A percentile compares a stretch with the other conserved stretches of the same genome.
phyloP scores from a whole-genome alignment of 2,113 vertebrate species.

The Canis aureus region DNA sequence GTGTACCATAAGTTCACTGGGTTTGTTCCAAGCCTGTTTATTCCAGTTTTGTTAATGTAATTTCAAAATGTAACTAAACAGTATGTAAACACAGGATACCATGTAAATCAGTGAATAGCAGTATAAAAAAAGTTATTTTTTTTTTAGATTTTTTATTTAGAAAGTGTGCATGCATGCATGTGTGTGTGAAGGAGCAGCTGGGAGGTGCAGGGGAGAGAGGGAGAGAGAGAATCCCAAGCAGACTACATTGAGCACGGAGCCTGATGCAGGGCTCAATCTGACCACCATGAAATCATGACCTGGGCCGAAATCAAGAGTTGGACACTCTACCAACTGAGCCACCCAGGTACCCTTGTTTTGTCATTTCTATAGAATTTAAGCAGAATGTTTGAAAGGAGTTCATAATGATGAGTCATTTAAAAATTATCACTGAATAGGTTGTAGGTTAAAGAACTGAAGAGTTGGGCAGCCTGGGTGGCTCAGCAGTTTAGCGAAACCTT shows the following conservation, averaged over 20 bases:
- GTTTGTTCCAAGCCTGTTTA: slow-evolving; percentile 8
- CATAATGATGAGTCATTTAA: slow-evolving; percentile 33
- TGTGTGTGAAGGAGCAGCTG: not conserved
- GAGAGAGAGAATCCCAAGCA: not conserved
- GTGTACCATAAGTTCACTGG: not conserved
- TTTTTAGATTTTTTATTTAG: not conserved
- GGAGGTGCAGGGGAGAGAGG: not conserved
- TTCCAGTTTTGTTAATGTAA: not conserved
- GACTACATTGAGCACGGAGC: not conserved
- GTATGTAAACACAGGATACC: not conserved
- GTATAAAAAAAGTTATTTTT: not conserved
- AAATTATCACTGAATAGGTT: not conserved
- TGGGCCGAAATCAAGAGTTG: not conserved
- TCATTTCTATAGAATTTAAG: slow-evolving; percentile 31
- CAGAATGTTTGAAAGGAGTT: slow-evolving; percentile 36
- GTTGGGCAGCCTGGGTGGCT: not conserved
- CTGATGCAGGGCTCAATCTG: not conserved
- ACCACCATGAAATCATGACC: not conserved
- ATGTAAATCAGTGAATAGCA: not conserved
- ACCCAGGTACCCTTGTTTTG: not conserved
- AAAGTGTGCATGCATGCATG: not conserved
- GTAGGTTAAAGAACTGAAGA: slow-evolving; percentile 16
- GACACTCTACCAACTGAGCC: not conserved
- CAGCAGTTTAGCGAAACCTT: too few species aligned
- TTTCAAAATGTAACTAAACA: slow-evolving; percentile 30